Evolutionary conservation across 2,797 vertebrate genomes (phyloP).

Genomic region (Melanotaenia parkinsoni): DNA sequence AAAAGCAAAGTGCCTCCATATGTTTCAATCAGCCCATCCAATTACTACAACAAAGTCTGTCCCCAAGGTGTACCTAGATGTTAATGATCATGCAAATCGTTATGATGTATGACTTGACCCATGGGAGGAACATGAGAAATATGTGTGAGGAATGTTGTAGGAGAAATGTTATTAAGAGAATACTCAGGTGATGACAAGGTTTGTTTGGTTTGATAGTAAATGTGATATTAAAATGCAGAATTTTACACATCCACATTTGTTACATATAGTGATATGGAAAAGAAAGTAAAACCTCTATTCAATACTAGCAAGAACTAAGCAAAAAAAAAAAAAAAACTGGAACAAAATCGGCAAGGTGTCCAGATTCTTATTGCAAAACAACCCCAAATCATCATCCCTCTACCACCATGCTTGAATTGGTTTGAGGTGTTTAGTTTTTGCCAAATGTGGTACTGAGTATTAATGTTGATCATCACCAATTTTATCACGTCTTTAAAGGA

Average conservation of each 20-base stretch:
- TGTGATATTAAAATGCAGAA: not conserved
- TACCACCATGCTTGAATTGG: too few relatives aligned
- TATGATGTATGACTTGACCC: conserved; percentile 1
- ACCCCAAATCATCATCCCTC: too few relatives aligned
- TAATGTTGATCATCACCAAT: too few relatives aligned
- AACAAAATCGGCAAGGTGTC: too few relatives aligned
- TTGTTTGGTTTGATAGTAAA: not conserved
- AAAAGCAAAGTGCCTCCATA: conserved; percentile 39
- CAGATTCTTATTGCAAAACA: too few relatives aligned
- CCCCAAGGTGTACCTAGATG: conserved; percentile 28
- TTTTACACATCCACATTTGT: not conserved
- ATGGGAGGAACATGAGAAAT: not conserved
- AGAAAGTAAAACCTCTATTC: not conserved
- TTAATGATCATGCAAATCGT: conserved; percentile 7
- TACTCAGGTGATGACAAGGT: not conserved
- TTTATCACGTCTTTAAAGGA: too few relatives aligned
- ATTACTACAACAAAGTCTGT: conserved; percentile 40
- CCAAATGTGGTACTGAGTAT: too few relatives aligned
- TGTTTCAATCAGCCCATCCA: conserved; percentile 47
- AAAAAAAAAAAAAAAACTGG: too few relatives aligned
- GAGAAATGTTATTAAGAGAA: not conserved
- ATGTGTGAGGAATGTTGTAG: not conserved
- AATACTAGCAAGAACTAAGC: not conserved
- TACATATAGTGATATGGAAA: not conserved
- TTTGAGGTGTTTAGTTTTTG: too few relatives aligned